Percentiles rank a stretch among this genome's conserved stretches.
Evolutionary conservation across 35 echinoderm and acorn worm genomes (phyloP).

Genomic region (Hemicentrotus pulcherrimus): DNA sequence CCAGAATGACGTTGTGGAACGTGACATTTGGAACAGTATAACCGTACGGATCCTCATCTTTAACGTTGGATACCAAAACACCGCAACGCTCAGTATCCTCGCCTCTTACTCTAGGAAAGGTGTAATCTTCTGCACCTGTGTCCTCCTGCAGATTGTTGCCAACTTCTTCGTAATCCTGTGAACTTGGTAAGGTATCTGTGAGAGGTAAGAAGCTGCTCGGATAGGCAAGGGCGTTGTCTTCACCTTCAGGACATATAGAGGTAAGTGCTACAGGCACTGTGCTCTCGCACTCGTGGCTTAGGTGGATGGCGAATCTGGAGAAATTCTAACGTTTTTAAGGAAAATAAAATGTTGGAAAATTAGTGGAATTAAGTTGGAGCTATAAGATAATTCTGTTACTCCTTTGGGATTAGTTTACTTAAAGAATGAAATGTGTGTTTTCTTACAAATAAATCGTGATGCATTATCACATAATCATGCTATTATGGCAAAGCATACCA

Average conservation of each 20-base stretch:
- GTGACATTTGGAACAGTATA: not conserved
- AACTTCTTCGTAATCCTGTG: not conserved
- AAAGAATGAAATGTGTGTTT: not conserved
- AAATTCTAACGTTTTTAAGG: not conserved
- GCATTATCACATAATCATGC: too few relatives aligned
- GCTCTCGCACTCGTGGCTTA: not conserved
- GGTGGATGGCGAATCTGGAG: not conserved
- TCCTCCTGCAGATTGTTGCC: not conserved
- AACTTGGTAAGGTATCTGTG: not conserved
- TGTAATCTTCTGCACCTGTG: not conserved
- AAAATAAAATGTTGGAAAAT: not conserved
- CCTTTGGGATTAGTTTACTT: not conserved
- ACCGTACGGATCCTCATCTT: not conserved
- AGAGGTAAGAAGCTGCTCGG: not conserved
- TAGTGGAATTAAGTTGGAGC: not conserved
- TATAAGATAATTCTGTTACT: not conserved
- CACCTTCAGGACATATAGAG: not conserved
- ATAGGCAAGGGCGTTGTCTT: not conserved
- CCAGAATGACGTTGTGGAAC: not conserved
- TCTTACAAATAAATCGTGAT: not conserved
- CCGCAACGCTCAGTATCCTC: not conserved
- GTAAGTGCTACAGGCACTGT: not conserved
- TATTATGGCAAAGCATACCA: too few relatives aligned
- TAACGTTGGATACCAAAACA: not conserved
- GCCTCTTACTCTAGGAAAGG: not conserved